A percentile compares a stretch with the other conserved stretches of the same genome.
These are phyloP conservation scores for Hypselothyrea guttata DNA, from an alignment of 2,888 invertebrate species.

Conservation along the genomic window DNA sequence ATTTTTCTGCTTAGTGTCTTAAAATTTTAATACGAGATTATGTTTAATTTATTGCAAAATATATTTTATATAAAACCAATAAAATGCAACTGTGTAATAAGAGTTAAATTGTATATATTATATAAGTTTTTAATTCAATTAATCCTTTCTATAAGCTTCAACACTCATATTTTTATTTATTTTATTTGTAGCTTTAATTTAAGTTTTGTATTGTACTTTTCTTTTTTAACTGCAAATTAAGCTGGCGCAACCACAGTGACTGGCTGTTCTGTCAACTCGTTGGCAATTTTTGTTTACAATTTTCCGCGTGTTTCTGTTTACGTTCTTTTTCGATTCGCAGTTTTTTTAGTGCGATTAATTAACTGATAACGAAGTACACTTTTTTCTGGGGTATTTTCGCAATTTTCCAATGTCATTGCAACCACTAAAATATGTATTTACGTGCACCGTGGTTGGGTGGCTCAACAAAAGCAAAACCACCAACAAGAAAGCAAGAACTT, in stretches of 20 bases:
- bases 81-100: no score
- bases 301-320: constrained; percentile 25
- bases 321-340: constrained; percentile 39
- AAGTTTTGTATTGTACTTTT: not conserved
- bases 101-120: no score
- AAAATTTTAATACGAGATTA: no score
- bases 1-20: no score
- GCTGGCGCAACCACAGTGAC: constrained; percentile 28
- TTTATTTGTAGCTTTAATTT: no score
- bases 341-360: constrained; percentile 66
- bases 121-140: no score
- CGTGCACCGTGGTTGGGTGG: constrained; percentile 6
- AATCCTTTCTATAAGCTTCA: no score
- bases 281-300: constrained; percentile 53
- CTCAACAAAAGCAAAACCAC: constrained; percentile 6
- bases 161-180: no score
- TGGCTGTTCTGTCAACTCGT: constrained; percentile 46
- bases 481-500: no score
- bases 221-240: not conserved
- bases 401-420: constrained; percentile 59
- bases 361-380: constrained; percentile 60
- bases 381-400: constrained; percentile 4
- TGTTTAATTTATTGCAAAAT: no score
- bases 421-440: constrained; percentile 22
- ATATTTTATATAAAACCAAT: no score